Percentiles rank a stretch among this genome's conserved stretches.
These are phyloP conservation scores for Oriolus oriolus DNA, from an alignment of 2,113 vertebrate species.

Conservation along the genomic window DNA sequence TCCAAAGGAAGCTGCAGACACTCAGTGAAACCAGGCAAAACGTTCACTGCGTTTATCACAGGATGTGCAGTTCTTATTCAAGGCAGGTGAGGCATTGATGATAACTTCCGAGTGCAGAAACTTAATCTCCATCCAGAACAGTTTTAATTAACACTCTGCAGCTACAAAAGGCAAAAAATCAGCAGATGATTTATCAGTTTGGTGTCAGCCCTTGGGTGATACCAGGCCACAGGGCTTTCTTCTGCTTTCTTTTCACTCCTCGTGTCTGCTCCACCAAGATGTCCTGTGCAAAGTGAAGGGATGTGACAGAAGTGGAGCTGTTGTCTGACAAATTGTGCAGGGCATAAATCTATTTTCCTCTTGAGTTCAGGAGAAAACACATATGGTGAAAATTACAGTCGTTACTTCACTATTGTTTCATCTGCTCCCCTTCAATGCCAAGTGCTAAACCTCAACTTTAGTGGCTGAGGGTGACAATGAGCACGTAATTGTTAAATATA, in stretches of 20 bases:
- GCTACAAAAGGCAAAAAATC: neutral
- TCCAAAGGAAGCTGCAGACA: neutral
- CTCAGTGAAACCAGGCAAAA: neutral
- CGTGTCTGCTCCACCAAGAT: neutral
- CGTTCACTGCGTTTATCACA: neutral
- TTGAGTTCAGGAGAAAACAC: neutral
- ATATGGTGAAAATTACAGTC: neutral
- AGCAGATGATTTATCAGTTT: neutral
- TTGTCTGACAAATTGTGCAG: neutral
- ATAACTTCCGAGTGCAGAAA: constrained; percentile 11
- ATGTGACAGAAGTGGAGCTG: neutral
- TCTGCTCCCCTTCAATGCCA: neutral
- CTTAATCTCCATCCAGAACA: neutral
- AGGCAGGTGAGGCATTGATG: constrained; percentile 11
- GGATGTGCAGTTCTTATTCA: neutral
- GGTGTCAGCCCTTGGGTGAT: neutral
- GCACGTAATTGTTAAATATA: neutral
- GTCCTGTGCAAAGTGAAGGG: neutral
- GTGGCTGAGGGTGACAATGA: neutral
- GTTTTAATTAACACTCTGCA: neutral
- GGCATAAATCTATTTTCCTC: neutral
- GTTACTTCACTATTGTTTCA: neutral
- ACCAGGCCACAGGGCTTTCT: neutral
- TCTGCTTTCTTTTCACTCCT: neutral
- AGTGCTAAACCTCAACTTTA: neutral